Evolutionary conservation across 2,888 invertebrate genomes (phyloP), one percentile per base, ranked within the genome.

Genomic region (Marasmarcha lunaedactyla): DNA sequence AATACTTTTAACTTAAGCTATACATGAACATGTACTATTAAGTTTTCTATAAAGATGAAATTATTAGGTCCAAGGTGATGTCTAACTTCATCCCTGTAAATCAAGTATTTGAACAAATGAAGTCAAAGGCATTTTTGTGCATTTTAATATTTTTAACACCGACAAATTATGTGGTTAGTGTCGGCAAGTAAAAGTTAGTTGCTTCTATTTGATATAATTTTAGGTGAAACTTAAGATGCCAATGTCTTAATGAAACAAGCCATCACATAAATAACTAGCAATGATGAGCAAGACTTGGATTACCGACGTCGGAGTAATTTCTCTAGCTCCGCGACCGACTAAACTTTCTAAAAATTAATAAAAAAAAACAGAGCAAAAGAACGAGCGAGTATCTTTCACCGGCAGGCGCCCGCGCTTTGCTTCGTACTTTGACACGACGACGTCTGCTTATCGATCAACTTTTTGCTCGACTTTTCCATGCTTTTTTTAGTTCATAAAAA

Each of bases 301-400:
- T 68, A 67, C 62, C 44, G 46, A 35, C 37, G 36, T 39, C 63
- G 63, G 58, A 55, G 66, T 74, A 77, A 78, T 83, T 81, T 83
- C 79, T 71, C 79, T 67, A 63, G 71, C 71, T 49, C 69, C 61
- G 74, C 71, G 70, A 63, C 70, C 70, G 68, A 71, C 73, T 67
- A 63, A 70, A 81, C 83, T 83, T 83, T 83, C 83, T 83, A 83
- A 83, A 81, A 77, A 76, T 71, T 65, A 69, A 66, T 44, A 49
- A 69, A 70, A 68, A 70, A 71, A 68, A 69, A 55, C 66, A 68
- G 65, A 73, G 71, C 71, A 74, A 78, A 77, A 77, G 72, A 77
- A 70, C 70, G 58, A 67, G 59, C 73, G 70, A 65, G 72, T 68
- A 69, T 81, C 81, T 81, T 78, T 83, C 78, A 79, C 79, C 72